Conservation (phyloP, 2,888 invertebrate species). For the Teleogryllus oceanicus region DNA sequence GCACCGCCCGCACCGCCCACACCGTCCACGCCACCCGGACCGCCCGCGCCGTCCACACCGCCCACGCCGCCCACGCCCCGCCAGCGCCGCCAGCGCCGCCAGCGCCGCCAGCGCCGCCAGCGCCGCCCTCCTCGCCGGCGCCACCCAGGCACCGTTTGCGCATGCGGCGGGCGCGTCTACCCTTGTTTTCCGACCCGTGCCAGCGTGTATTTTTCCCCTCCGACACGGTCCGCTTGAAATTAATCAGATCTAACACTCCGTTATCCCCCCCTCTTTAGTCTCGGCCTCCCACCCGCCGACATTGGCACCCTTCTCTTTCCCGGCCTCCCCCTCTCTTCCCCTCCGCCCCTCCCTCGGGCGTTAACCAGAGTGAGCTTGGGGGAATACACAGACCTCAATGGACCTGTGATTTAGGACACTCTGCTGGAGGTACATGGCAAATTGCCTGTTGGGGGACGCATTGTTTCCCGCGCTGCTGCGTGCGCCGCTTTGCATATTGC, state of each 20-base stretch:
- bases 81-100: background rate
- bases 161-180: slow-evolving; percentile 1
- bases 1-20: too few species aligned
- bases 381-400: slow-evolving; percentile 6
- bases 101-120: too few species aligned
- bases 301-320: background rate
- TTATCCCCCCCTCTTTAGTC: background rate
- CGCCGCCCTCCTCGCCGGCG: too few species aligned
- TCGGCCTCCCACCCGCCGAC: background rate
- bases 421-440: background rate
- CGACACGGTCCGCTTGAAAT: slow-evolving; percentile 9
- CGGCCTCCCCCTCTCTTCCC: background rate
- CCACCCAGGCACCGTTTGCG: too few species aligned
- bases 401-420: slow-evolving; percentile 9
- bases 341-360: background rate
- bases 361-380: slow-evolving; percentile 18
- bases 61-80: background rate
- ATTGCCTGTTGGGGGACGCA: background rate
- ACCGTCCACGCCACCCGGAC: too few species aligned
- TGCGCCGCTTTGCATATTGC: background rate
- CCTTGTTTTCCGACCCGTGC: slow-evolving; percentile 18
- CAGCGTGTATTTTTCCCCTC: background rate
- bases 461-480: background rate
- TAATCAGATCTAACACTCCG: slow-evolving; percentile 18
- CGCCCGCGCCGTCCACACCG: too few species aligned